phyloP scores from a whole-genome alignment of 1,140 invertebrate genomes.

The Bombyx mori region DNA sequence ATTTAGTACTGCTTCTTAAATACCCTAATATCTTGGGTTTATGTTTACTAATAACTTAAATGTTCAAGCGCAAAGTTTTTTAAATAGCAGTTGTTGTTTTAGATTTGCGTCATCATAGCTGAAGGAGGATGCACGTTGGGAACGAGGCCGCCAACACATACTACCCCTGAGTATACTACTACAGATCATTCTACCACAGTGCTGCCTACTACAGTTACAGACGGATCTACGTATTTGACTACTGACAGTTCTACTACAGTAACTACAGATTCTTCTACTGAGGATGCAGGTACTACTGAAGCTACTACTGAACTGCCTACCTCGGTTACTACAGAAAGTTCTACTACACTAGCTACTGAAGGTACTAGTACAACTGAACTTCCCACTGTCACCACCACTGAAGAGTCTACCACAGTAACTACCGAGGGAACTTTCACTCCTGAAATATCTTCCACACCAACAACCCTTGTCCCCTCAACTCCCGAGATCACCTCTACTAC shows the following conservation, averaged over 20 bases:
- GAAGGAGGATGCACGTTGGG: constrained; percentile 12
- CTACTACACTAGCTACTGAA: neutral
- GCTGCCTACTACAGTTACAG: neutral
- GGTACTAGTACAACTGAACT: neutral
- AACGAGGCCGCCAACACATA: too few relatives aligned
- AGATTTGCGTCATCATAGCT: constrained; percentile 8
- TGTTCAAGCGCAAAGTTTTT: too few relatives aligned
- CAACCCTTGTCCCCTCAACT: neutral
- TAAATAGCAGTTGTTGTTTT: neutral
- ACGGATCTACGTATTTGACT: neutral
- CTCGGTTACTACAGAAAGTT: neutral
- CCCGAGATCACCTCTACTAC: neutral
- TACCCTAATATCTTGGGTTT: too few relatives aligned
- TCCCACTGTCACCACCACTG: neutral
- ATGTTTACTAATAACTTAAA: too few relatives aligned
- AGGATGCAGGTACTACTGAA: too few relatives aligned
- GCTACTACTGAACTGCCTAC: neutral
- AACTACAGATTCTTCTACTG: neutral
- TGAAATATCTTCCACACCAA: neutral
- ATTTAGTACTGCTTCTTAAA: too few relatives aligned
- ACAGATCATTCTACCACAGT: neutral
- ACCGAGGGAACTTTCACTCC: neutral
- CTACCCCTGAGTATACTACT: neutral
- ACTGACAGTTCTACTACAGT: neutral
- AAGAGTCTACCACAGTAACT: neutral